phyloP scores from a whole-genome alignment of 1,140 invertebrate genomes.

The Heliconius eleuchia region DNA sequence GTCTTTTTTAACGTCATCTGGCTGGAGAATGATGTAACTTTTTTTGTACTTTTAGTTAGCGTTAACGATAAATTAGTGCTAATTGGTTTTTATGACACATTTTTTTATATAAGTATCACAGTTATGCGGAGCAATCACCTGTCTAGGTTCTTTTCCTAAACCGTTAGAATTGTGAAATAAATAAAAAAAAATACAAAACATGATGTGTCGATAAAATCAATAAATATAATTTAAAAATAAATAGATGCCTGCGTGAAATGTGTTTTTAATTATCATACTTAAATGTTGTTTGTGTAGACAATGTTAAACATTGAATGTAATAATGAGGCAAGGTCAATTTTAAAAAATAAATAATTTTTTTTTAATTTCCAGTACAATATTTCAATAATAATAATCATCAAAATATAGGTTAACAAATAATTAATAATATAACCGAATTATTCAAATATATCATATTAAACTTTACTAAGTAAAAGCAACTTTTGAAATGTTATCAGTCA shows the following conservation, averaged over 20 bases:
- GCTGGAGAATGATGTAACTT: background rate
- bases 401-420: no score
- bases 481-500: background rate
- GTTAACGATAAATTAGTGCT: background rate
- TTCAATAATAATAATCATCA: no score
- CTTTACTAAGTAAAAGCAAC: background rate
- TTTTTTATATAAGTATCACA: conserved; percentile 32
- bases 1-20: conserved; percentile 3
- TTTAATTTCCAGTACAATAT: background rate
- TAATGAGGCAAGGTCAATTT: background rate
- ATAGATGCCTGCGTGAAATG: background rate
- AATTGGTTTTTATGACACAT: background rate
- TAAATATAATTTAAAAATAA: background rate
- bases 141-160: background rate
- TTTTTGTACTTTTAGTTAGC: conserved; percentile 1
- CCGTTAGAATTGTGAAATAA: background rate
- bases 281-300: background rate
- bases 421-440: no score
- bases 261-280: conserved; percentile 1
- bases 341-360: background rate
- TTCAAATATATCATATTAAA: background rate
- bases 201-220: background rate
- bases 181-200: background rate
- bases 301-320: background rate
- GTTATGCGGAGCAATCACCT: conserved; percentile 34